Percentiles rank a stretch among this genome's conserved stretches.
Conservation (phyloP, 1,140 invertebrate genomes). For the Ephestia elutella region DNA sequence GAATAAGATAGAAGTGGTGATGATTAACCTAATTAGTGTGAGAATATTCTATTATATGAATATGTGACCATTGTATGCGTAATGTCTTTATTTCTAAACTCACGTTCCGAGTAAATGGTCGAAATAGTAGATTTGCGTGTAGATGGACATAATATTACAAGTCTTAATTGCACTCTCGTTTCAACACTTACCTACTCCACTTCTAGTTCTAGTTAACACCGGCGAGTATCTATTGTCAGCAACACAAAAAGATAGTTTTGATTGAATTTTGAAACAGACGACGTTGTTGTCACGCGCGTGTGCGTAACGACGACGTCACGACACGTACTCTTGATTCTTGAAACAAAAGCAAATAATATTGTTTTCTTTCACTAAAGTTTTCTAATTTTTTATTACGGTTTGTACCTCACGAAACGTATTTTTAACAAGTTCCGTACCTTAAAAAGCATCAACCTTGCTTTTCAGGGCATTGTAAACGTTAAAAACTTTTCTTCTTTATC, state of each 20-base stretch:
- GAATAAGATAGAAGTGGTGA: conserved; percentile 5
- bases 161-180: conserved; percentile 30
- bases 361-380: neutral
- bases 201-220: conserved; percentile 13
- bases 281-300: conserved; percentile 5
- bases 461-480: too few species aligned
- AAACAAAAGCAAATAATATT: conserved; percentile 4
- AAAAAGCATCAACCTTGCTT: too few species aligned
- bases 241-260: conserved; percentile 6
- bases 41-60: neutral
- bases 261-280: conserved; percentile 9
- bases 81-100: conserved; percentile 11
- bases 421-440: too few species aligned
- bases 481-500: too few species aligned
- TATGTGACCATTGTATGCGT: neutral
- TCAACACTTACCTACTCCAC: conserved; percentile 24
- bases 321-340: neutral
- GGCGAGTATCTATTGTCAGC: conserved; percentile 1
- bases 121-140: conserved; percentile 13
- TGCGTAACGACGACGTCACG: conserved; percentile 6
- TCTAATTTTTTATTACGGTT: neutral
- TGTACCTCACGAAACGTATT: too few species aligned
- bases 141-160: conserved; percentile 8
- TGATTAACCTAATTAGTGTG: neutral
- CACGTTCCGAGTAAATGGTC: conserved; percentile 10